These are phyloP conservation scores for Lepidocolaptes lacrymiger DNA, from an alignment of 2,797 vertebrate genomes.

Conservation along the genomic window DNA sequence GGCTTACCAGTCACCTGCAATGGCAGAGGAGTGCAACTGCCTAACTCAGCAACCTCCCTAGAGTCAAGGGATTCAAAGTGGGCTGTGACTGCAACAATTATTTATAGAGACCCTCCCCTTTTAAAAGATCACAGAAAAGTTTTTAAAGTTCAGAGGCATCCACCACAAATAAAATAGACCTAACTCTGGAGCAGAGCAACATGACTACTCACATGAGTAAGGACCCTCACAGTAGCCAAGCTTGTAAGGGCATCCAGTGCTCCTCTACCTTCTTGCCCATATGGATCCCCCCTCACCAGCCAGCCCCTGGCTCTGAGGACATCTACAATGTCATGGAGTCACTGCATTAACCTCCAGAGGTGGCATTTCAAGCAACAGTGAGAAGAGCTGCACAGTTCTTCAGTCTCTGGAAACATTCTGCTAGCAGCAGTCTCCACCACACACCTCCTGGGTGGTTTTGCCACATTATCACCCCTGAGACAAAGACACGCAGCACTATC, in stretches of 20 bases:
- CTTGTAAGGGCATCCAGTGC: not conserved
- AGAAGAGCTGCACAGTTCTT: not conserved
- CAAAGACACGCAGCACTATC: not conserved
- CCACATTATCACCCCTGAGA: not conserved
- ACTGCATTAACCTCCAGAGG: not conserved
- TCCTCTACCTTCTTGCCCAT: not conserved
- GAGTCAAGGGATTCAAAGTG: not conserved
- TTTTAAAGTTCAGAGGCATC: not conserved
- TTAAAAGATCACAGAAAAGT: not conserved
- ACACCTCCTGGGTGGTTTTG: not conserved
- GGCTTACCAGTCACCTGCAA: not conserved
- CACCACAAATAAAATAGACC: not conserved
- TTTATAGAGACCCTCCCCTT: conserved; percentile 29
- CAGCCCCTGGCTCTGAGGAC: not conserved
- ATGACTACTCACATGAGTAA: not conserved
- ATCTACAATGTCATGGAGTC: not conserved
- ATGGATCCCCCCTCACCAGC: not conserved
- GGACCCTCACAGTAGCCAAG: not conserved
- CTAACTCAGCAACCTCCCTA: not conserved
- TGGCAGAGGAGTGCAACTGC: not conserved
- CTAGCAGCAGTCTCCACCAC: not conserved
- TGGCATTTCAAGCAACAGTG: not conserved
- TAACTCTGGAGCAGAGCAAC: not conserved
- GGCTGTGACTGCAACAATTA: conserved; percentile 27
- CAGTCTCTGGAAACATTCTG: not conserved